Base-by-base conservation (phyloP, 1,140 invertebrate species). In the Drosophila rhopaloa region DNA sequence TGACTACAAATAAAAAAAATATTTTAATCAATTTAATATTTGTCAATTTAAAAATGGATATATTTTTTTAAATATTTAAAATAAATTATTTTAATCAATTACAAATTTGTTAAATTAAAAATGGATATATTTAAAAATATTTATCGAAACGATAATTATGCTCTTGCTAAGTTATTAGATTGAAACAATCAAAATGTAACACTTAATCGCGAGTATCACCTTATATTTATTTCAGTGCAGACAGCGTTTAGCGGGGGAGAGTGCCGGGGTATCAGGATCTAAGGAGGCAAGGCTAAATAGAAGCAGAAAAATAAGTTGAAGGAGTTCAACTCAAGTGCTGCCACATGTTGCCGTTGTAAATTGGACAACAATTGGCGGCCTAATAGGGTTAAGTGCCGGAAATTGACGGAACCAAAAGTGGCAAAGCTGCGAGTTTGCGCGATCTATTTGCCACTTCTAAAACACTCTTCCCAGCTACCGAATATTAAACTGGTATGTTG, bases 381-480 rank as follows among this genome's bases (percentile, higher is more conserved):
- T 58, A 57, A 86, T 76, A 76, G 82, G 82, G 82, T 88, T 86
- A 88, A 86, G 79, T 82, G 82, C 75, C 83, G 75, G 61, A 82
- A 81, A 73, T 65, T 60, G 35, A 13, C n/a, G n/a, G 48, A 37
- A 11, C 48, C 48, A 35, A 51, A 51, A 37, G 48, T 35, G 48
- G n/a, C 43, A 14, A 40, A 44, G 48, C 44, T 50, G 43, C 40
- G 38, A 29, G 19, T 19, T 53, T 44, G 2, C 29, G 11, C 27
- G 16, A 44, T 38, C n/a, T 38, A 46, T 48, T 66, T 65, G 5
- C 47, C 47, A 66, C 19, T 43, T 19, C 13, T 43, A 4, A 40
- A n/a, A 13, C 14, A 19, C 13, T 13, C 11, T 40, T 4, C 13
- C 38, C 13, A 19, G n/a, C 16, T 16, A 0, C 16, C 19, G 0